Evolutionary conservation across 2,888 invertebrate species (phyloP), one percentile per base, ranked within the genome.

Genomic region (Periphyllus acericola): DNA sequence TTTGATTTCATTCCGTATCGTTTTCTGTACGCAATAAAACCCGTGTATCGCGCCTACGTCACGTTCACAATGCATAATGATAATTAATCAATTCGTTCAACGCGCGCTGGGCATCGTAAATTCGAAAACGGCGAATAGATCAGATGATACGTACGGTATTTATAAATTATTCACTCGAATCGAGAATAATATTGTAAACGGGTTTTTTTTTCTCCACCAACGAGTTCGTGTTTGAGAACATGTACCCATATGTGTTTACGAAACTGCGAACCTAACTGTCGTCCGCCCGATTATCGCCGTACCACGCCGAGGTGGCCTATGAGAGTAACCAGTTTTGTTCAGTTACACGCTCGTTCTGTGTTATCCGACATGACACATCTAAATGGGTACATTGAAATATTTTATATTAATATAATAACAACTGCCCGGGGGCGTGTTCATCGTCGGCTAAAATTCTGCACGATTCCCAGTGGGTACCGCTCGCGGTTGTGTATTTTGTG

Each of bases 261-360:
- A n/a, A 55, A 34, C 25, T 14, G 55, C 21, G 25, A 29, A 55
- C 34, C 52, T 25, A 55, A 55, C 78, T 34, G 55, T 60, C 55
- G 32, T 60, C 60, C 60, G 25, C 6, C 60, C 60, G 79, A 79
- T 79, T 79, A n/a, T 79, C 60, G 60, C 60, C 14, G 25, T 79
- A 32, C 60, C 32, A 79, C 52, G n/a, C n/a, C n/a, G 32, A 79
- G 55, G 79, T 79, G 34, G 32, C 79, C 55, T 79, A 79, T 78
- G 79, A 60, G 55, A 79, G 55, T 79, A 79, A 79, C 79, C 79
- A 55, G 79, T 79, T 79, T 79, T 55, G 11, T 32, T 60, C 14
- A 3, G 32, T 60, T 34, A 34, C 55, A 55, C 79, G 55, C 25
- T 34, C 14, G 34, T 79, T n/a, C n/a, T 55, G 25, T 60, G 5